These are phyloP conservation scores for Aricia artaxerxes DNA, from an alignment of 2,888 invertebrate genomes.

Conservation along the genomic window DNA sequence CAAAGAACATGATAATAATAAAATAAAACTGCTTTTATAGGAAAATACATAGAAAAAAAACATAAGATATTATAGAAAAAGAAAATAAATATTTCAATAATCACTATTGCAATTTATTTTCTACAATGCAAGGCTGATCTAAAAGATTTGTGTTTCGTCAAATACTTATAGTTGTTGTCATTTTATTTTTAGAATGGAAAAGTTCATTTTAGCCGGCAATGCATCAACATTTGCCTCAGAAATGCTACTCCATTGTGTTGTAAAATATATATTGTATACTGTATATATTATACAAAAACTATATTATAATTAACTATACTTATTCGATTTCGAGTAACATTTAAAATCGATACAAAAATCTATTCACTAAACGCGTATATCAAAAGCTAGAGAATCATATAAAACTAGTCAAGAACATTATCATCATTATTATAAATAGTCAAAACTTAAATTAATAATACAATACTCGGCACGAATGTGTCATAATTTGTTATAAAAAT, in stretches of 20 bases:
- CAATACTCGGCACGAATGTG: not conserved
- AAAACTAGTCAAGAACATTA: conserved; percentile 27
- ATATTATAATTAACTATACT: not conserved
- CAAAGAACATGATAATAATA: conserved; percentile 16
- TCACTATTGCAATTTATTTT: conserved; percentile 17
- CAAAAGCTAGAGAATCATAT: conserved; percentile 10
- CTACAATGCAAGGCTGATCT: not conserved
- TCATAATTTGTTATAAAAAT: conserved; percentile 11
- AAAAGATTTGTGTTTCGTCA: not conserved
- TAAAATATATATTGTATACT: conserved; percentile 18
- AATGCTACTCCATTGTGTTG: conserved; percentile 5
- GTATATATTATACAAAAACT: conserved; percentile 18
- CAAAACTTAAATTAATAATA: conserved; percentile 14
- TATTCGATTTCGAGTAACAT: conserved; percentile 7
- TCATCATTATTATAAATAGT: conserved; percentile 20
- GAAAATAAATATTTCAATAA: conserved; percentile 15
- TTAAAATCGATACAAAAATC: conserved; percentile 18
- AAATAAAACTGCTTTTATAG: not conserved
- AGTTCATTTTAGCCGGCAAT: conserved; percentile 23
- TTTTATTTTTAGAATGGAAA: not conserved
- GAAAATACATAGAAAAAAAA: not conserved
- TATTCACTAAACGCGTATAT: not conserved
- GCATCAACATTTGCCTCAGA: conserved; percentile 12
- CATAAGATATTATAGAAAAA: too few relatives aligned
- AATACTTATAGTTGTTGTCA: not conserved